Percentiles rank a stretch among this genome's conserved stretches.
These are phyloP conservation scores for Caenorhabditis remanei DNA, from an alignment of 1,140 invertebrate genomes.

Conservation along the genomic window DNA sequence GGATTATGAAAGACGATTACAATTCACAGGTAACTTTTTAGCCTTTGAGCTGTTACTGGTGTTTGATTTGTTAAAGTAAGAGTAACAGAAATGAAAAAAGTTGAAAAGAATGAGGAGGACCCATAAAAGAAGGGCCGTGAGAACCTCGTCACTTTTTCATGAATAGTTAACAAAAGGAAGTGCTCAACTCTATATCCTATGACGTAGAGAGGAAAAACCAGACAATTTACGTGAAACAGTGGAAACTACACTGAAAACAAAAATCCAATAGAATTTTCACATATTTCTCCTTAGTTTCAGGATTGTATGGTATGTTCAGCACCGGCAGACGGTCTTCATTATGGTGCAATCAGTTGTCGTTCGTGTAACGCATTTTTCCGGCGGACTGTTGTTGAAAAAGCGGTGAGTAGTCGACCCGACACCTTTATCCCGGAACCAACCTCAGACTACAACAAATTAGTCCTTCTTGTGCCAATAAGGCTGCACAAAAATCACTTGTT, in stretches of 20 bases:
- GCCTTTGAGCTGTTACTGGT: no score
- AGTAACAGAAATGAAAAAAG: neutral
- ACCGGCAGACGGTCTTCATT: slow-evolving; percentile 65
- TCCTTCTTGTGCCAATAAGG: slow-evolving; percentile 3
- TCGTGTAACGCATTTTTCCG: slow-evolving; percentile 66
- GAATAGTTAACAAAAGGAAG: slow-evolving; percentile 2
- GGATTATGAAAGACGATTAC: slow-evolving; percentile 45
- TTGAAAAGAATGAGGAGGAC: neutral
- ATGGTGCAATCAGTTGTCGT: slow-evolving; percentile 65
- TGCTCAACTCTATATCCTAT: neutral
- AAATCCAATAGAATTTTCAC: no score
- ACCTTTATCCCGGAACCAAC: neutral
- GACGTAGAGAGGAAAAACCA: neutral
- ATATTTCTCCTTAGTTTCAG: neutral
- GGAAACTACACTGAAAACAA: no score
- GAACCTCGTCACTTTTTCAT: slow-evolving; percentile 32
- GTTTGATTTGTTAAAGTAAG: no score
- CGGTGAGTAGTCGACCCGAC: slow-evolving; percentile 8
- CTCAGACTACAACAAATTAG: no score
- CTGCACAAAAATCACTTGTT: slow-evolving; percentile 42
- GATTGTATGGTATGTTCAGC: slow-evolving; percentile 30
- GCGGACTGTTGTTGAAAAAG: slow-evolving; percentile 60
- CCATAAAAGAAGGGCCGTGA: neutral
- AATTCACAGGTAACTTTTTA: slow-evolving; percentile 35
- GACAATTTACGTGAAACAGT: no score